Evolutionary conservation across 2,888 invertebrate genomes (phyloP).

Genomic region (Melangyna quadrimaculata): DNA sequence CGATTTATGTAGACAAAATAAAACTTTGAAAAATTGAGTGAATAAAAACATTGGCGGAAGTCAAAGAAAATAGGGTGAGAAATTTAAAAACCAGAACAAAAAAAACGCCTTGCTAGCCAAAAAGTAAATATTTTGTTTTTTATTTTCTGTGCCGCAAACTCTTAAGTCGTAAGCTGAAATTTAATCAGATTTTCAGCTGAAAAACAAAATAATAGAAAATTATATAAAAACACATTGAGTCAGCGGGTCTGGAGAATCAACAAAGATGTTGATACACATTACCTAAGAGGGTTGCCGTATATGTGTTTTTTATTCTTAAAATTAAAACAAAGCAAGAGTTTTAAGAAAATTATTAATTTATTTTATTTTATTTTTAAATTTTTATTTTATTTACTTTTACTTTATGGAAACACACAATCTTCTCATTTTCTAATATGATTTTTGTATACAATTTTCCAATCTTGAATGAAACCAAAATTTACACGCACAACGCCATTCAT

Average conservation of each 20-base stretch:
- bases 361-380: too few species aligned
- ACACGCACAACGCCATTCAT: too few species aligned
- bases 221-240: not conserved
- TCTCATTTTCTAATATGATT: too few species aligned
- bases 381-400: too few species aligned
- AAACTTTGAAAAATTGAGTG: not conserved
- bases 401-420: too few species aligned
- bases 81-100: not conserved
- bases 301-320: not conserved
- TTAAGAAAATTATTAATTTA: too few species aligned
- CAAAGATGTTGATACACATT: not conserved
- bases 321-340: too few species aligned
- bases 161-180: not conserved
- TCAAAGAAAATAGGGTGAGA: not conserved
- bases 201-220: not conserved
- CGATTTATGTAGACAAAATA: not conserved
- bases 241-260: not conserved
- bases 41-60: not conserved
- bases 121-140: constrained; percentile 2
- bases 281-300: not conserved
- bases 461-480: too few species aligned
- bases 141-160: constrained; percentile 45
- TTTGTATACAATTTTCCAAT: too few species aligned
- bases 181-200: constrained; percentile 36
- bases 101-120: not conserved